Base-by-base conservation (phyloP, 2,797 vertebrate species). In the Staurois parvus region DNA sequence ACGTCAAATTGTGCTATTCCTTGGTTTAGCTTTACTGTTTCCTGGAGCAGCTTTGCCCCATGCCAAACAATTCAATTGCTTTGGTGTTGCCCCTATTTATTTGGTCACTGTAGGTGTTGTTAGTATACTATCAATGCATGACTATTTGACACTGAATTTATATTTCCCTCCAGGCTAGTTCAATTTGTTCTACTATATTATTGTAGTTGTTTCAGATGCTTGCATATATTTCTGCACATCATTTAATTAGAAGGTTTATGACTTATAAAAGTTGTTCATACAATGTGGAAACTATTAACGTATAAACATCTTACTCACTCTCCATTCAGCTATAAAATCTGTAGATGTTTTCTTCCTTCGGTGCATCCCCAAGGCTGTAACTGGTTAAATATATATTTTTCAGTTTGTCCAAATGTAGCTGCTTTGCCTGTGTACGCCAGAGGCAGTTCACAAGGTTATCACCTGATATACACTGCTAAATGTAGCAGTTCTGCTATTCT, bases 361-460 rank as follows among this genome's bases (percentile, higher is more conserved):
- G 17, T 3, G 68, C 56, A 52, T 70, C 69, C 79, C 32, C 17
- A 30, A 81, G 29, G 52, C 69, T 37, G 21, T 59, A 21, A 72
- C 76, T 67, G 68, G 42, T 81, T 59, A 81, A 59, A 34, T 70
- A 40, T 64, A 24, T 64, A 66, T 24, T 52, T 52, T 68, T n/a
- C 26, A n/a, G 26, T 26, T 42, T 79, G 64, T 79, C 37, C 45
- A 26, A 74, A 59, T 28, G 19, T 28, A 30, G 12, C 19, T 81
- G 30, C 29, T 56, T 52, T 81, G 45, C 52, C 70, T 81, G 21
- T 81, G 72, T 48, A 52, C 48, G 68, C 68, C 52, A 73, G 24
- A 73, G 79, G 79, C 79, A 73, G 68, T 67, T 81, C 79, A 81
- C 68, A 28, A 7, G 79, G 34, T 81, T 69, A 72, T 72, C 79